phyloP scores from a whole-genome alignment of 2,113 vertebrate species.

The Alosa alosa region DNA sequence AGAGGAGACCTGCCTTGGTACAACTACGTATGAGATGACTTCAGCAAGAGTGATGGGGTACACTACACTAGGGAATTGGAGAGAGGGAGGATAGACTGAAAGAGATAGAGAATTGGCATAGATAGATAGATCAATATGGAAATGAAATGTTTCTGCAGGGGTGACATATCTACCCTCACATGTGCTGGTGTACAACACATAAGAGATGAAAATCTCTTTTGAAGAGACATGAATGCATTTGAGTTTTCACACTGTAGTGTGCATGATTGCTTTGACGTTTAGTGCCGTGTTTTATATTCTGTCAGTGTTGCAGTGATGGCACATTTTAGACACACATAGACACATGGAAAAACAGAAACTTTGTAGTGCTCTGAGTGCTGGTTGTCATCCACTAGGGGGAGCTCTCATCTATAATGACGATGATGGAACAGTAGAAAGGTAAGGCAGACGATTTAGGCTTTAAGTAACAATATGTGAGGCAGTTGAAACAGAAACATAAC shows the following conservation, averaged over 20 bases:
- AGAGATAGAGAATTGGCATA: neutral
- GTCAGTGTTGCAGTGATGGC: neutral
- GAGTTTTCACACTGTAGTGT: neutral
- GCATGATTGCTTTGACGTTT: neutral
- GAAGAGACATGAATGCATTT: neutral
- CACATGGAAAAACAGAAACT: neutral
- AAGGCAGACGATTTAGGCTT: neutral
- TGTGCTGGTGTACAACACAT: neutral
- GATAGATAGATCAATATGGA: conserved; percentile 46
- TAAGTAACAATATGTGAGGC: neutral
- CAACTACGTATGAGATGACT: conserved; percentile 59
- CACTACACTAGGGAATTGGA: neutral
- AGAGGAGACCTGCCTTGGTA: conserved; percentile 72
- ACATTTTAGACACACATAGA: neutral
- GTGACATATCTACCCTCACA: neutral
- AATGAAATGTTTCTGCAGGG: neutral
- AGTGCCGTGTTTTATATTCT: neutral
- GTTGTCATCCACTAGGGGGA: neutral
- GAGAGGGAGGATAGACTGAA: neutral
- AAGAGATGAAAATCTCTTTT: neutral
- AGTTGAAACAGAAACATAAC: neutral
- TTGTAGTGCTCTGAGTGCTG: neutral
- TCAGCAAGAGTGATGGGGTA: neutral
- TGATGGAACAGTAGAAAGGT: neutral
- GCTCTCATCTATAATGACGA: neutral